phyloP scores from a whole-genome alignment of 2,113 vertebrate species.

The Sarotherodon lohbergeri region DNA sequence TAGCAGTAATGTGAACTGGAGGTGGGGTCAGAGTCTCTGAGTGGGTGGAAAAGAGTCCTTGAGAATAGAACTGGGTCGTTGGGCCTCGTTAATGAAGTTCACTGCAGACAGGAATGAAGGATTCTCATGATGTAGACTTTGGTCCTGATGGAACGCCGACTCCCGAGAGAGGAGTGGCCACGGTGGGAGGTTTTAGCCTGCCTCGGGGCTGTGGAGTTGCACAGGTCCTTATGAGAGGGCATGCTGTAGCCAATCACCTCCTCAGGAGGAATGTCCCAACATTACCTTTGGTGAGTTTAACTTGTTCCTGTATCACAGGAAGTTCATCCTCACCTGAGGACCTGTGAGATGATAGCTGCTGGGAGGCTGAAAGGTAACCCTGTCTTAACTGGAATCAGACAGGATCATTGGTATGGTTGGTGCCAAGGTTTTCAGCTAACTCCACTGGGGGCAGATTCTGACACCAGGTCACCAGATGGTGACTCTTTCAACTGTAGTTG shows the following conservation, averaged over 20 bases:
- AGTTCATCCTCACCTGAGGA: not conserved
- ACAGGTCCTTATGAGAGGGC: not conserved
- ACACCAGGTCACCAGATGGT: not conserved
- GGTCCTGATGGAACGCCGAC: not conserved
- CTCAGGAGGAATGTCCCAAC: not conserved
- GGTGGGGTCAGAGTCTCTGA: not conserved
- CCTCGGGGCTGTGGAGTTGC: not conserved
- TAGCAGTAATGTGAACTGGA: not conserved
- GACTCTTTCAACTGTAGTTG: not conserved
- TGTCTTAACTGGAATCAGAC: not conserved
- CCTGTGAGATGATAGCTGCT: not conserved
- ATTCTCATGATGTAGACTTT: not conserved
- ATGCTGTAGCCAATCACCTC: not conserved
- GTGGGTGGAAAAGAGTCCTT: not conserved
- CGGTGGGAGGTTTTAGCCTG: fast-evolving
- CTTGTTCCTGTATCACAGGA: not conserved
- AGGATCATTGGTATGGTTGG: not conserved
- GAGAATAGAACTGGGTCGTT: not conserved
- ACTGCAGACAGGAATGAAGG: fast-evolving
- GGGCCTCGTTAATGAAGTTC: not conserved
- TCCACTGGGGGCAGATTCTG: not conserved
- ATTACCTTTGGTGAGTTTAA: fast-evolving
- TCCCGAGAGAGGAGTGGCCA: not conserved
- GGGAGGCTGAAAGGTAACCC: not conserved
- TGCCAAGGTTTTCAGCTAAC: not conserved